Evolutionary conservation across 2,888 invertebrate genomes (phyloP), one percentile per base, ranked within the genome.

Genomic region (Temnothorax unifasciatus): DNA sequence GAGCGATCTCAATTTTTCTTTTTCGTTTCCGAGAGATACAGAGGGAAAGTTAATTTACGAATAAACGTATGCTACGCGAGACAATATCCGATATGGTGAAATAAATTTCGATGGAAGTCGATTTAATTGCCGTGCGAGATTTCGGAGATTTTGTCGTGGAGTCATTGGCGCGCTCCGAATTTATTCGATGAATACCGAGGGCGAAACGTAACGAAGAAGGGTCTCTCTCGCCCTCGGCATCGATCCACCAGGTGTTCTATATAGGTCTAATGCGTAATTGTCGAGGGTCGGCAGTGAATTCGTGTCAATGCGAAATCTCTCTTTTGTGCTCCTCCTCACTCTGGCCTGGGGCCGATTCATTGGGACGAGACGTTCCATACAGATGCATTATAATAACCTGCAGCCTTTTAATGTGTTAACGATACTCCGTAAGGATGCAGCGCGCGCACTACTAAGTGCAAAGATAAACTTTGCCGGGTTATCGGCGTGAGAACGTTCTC

Each of bases 221-320:
- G 50, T 66, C 66, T 57, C 64, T 47, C 38, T 83, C 68, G 82
- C 76, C 82, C 82, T 69, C 50, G 54, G 69, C 71, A 84, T 85
- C 85, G 84, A 85, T 84, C 71, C 77, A n/a, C 85, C 85, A 85
- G 85, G 77, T 85, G 85, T 85, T 74, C 84, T 73, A 66, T 84
- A 74, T 84, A 84, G 54, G 77, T 77, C 57, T 73, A 64, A 77
- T 71, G 59, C 69, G 83, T 85, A 83, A 85, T 85, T 83, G 84
- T 83, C 71, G 84, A 66, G 82, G 71, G 64, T 64, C 66, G 69
- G 15, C 71, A 54, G 57, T 84, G 76, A 83, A 85, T 85, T 85
- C 69, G 68, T 85, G 83, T 75, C 85, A 85, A 83, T 83, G 83
- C 47, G 63, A 76, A 57, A 76, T 83, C 73, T 83, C 73, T 83